These are phyloP conservation scores for Ceraclea dissimilis DNA, from an alignment of 2,888 invertebrate species.

Conservation along the genomic window DNA sequence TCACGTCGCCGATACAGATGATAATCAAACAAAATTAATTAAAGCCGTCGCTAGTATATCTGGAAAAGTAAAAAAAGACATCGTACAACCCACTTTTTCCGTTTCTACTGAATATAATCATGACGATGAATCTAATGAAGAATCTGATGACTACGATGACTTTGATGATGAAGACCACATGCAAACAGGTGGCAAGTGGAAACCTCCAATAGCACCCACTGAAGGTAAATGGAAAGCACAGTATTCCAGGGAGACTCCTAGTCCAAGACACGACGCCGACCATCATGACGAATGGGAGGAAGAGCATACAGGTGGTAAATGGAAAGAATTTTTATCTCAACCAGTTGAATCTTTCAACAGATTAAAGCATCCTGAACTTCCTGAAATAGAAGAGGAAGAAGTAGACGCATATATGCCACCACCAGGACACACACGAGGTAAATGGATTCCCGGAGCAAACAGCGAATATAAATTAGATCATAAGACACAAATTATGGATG, in stretches of 20 bases:
- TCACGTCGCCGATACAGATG: conserved; percentile 47
- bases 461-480: conserved; percentile 30
- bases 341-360: conserved; percentile 8
- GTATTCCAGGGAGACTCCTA: conserved; percentile 28
- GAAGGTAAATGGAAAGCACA: conserved; percentile 72
- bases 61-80: conserved; percentile 47
- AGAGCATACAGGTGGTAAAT: conserved; percentile 56
- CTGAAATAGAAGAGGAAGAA: conserved; percentile 35
- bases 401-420: conserved; percentile 54
- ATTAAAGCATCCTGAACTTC: conserved; percentile 19
- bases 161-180: conserved; percentile 45
- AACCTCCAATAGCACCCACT: conserved; percentile 50
- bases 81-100: conserved; percentile 35
- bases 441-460: conserved; percentile 67
- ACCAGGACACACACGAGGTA: conserved; percentile 66
- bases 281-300: conserved; percentile 50
- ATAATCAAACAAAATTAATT: conserved; percentile 54
- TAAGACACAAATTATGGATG: conserved; percentile 49
- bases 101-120: conserved; percentile 39
- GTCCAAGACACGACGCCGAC: conserved; percentile 29
- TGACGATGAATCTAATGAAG: conserved; percentile 45
- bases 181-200: conserved; percentile 36
- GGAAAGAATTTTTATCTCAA: conserved; percentile 45
- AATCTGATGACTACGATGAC: conserved; percentile 51
- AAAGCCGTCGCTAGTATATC: conserved; percentile 60